Conservation (phyloP, 2,888 invertebrate species). For the Exocentrus adspersus region DNA sequence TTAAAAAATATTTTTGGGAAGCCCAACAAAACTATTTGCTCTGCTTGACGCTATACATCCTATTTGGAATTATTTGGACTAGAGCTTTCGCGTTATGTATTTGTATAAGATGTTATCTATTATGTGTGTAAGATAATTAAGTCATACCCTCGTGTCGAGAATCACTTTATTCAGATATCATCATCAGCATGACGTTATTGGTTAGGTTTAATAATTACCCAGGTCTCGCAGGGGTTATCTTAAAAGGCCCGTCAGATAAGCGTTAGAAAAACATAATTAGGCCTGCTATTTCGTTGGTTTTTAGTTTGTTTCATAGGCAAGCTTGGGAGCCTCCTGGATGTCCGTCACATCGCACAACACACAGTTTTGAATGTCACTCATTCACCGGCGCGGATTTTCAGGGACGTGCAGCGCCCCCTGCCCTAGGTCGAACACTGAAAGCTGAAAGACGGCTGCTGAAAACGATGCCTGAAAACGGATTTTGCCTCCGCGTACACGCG, state of each 20-base stretch:
- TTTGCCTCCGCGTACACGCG: slow-evolving; percentile 21
- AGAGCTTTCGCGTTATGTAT: too few species aligned
- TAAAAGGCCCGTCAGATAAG: neutral
- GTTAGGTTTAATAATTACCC: slow-evolving; percentile 17
- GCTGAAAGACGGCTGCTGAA: slow-evolving; percentile 21
- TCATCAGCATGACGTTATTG: slow-evolving; percentile 4
- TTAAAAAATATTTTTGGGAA: too few species aligned
- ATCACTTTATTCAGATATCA: neutral
- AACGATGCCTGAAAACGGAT: slow-evolving; percentile 20
- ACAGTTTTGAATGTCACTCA: slow-evolving; percentile 15
- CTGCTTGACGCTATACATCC: too few species aligned
- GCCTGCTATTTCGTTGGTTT: neutral
- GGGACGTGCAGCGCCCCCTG: slow-evolving; percentile 25
- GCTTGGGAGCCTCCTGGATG: neutral
- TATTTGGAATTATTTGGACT: too few species aligned
- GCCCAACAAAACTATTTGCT: too few species aligned
- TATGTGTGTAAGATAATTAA: neutral
- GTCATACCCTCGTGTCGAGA: neutral
- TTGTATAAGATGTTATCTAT: too few species aligned
- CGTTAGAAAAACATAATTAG: slow-evolving; percentile 1
- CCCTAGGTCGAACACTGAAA: slow-evolving; percentile 24
- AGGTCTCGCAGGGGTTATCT: neutral
- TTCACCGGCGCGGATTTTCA: slow-evolving; percentile 13
- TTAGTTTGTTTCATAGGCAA: neutral
- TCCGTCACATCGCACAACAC: slow-evolving; percentile 17